Evolutionary conservation across 2,113 vertebrate genomes (phyloP), one percentile per base, ranked within the genome.

Genomic region (Callionymus lyra): DNA sequence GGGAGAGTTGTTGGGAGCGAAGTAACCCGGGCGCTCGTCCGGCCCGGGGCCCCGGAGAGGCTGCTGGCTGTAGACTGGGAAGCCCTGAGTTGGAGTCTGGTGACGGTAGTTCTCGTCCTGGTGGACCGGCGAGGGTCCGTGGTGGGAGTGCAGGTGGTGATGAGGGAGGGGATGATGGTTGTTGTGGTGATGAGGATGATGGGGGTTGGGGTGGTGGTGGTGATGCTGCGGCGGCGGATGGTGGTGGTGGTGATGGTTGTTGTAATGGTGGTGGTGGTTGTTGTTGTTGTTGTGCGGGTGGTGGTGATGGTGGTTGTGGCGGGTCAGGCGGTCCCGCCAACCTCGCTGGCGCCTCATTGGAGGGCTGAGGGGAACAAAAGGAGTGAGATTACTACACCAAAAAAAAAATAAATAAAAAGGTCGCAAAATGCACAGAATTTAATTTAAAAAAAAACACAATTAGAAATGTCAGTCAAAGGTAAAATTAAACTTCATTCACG

Each of bases 31-130:
- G 15, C 94, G 92, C 65, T 98, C 95, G 56, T 97, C 78, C 0
- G 62, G 63, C 2, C 70, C 70, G 6, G 33, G 65, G 70, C 90
- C 88, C 9, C 80, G 42, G 1, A 73, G 76, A 1, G 89, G 87
- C 44, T 89, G 89, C 66, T 95, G 93, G 79, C 86, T 88, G 31
- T 91, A 97, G 47, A 90, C 84, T 44, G 88, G 77, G 70, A 83
- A 84, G 50, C 77, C 80, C 52, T 79, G 72, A 47, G 70, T 75
- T 76, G 70, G 71, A 82, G 70, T 69, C 6, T 38, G 82, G 77
- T 93, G 94, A 48, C 88, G 91, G 69, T 92, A 97, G 74, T 97
- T 98, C 83, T 97, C 94, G 56, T 96, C 94, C 68, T 94, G 94
- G 72, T 83, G 91, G 57, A 88, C 72, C 1, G 74, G 53, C 0